Base-by-base conservation (phyloP, 2,113 vertebrate genomes). In the Pao palembangensis region DNA sequence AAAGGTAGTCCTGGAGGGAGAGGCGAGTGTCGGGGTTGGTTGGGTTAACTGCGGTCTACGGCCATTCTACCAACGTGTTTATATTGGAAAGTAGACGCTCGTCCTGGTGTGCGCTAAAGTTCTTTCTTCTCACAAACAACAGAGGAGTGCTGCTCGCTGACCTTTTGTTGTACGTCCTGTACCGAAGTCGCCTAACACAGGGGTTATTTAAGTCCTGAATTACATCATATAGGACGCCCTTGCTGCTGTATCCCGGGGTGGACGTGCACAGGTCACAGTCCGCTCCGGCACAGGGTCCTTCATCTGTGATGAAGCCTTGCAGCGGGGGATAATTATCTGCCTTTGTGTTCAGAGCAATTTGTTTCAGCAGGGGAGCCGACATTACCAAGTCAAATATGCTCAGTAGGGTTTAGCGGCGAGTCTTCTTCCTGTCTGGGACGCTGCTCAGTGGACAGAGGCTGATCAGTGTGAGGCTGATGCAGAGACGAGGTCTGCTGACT, bases 1-100 rank as follows among this genome's bases (percentile, higher is more conserved):
- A 57, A 0, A 98, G 92, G 20, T 99, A 98, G 87, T 99, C 97
- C 97, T 99, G 87, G 20, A 49, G 21, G 55, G 38, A 55, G 23
- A 44, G 17, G 46, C 0, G 16, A 71, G 21, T 28, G 25, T 28
- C 25, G 25, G 6, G 34, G 34, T 11, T 38, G 34, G 34, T 8
- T 12, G 8, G 11, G 10, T 38, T 38, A 38, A 38, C 34, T 1
- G 34, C 11, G 1, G 34, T 4, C 6, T 38, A 12, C 34, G 3
- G 10, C 11, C 8, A 38, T 12, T 6, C 34, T 38, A 38, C 1
- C 8, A 38, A 12, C 8, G 34, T 38, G 8, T 38, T 38, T 34
- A 8, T 5, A 8, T 10, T 8, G 6, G 31, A 34, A 5, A 8
- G 31, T 1, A 34, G 6, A 38, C 43, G 8, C 41, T 23, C 0